phyloP scores from a whole-genome alignment of 2,888 invertebrate genomes.

The Gryllus longicercus region DNA sequence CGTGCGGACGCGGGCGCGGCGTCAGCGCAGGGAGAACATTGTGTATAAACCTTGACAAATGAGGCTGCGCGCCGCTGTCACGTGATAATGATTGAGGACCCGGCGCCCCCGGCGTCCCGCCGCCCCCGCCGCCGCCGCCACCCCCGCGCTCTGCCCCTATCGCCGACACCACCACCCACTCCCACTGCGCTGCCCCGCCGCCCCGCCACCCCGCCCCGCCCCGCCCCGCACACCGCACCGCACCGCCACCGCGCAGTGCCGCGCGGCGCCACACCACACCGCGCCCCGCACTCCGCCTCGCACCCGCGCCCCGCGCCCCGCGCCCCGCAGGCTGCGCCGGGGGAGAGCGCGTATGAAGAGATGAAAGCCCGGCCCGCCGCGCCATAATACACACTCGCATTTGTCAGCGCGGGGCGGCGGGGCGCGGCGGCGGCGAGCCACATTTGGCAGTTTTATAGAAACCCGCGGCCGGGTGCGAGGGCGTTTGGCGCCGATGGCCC shows the following conservation, averaged over 20 bases:
- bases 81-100: slow-evolving; percentile 38
- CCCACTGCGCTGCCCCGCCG: slow-evolving; percentile 24
- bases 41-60: slow-evolving; percentile 37
- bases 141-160: background rate
- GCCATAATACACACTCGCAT: slow-evolving; percentile 32
- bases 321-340: background rate
- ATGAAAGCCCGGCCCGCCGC: slow-evolving; percentile 34
- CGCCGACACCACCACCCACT: slow-evolving; percentile 3
- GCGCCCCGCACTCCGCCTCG: slow-evolving; percentile 24
- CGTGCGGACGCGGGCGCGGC: slow-evolving; percentile 27
- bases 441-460: slow-evolving; percentile 20
- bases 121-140: slow-evolving; percentile 25
- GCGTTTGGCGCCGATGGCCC: slow-evolving; percentile 19
- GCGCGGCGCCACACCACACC: slow-evolving; percentile 35
- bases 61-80: slow-evolving; percentile 37
- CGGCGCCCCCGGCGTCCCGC: slow-evolving; percentile 25
- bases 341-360: slow-evolving; percentile 33
- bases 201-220: background rate
- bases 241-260: slow-evolving; percentile 37
- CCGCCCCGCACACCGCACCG: slow-evolving; percentile 24
- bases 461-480: slow-evolving; percentile 31
- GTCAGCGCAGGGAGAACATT: slow-evolving; percentile 28
- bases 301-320: background rate
- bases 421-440: slow-evolving; percentile 21
- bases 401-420: slow-evolving; percentile 30